Base-by-base conservation (phyloP, 1,140 invertebrate species). In the Drosophila lacertosa region DNA sequence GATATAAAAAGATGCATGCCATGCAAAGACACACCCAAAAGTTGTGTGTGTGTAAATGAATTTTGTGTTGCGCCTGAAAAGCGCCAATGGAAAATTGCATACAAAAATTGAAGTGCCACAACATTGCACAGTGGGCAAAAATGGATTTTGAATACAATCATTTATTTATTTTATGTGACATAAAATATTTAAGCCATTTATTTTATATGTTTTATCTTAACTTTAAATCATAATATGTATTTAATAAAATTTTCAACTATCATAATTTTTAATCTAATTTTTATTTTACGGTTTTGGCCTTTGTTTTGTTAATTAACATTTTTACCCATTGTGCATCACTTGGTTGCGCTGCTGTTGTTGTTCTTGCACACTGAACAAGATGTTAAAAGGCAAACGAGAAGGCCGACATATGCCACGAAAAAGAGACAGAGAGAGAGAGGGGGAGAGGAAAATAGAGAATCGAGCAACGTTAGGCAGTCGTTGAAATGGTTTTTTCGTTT, bases 401-500 rank as follows among this genome's bases (percentile, higher is more conserved):
- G 76, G 81, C 80, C 40, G 39, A 57, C 63, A 75, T 68, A 68
- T 47, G 66, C 42, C 50, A 64, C 7, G 32, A 29, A 29, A 55
- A 13, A 48, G 16, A 47, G 29, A n/a, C 2, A 15, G 20, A 32
- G 44, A 39, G 18, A 42, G 13, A 24, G 18, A 20, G 22, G 37
- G 33, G 20, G 37, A 32, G 1, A 6, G 20, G 15, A 32, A 44
- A 29, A 29, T 29, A 29, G 26, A n/a, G 24, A 26, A 62, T 45
- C 58, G 20, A 66, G 64, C 16, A 54, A 51, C 39, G 44, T 71
- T 33, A 63, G 63, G 55, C 59, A 54, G 51, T 42, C 65, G 65
- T 57, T 66, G 50, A 73, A 83, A 76, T 80, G 76, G 63, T 59
- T 75, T 83, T 78, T 81, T 81, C 80, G 81, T 60, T 84, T 81